Conservation (phyloP, 2,113 vertebrate genomes). For the Chlamydotis undulata region DNA sequence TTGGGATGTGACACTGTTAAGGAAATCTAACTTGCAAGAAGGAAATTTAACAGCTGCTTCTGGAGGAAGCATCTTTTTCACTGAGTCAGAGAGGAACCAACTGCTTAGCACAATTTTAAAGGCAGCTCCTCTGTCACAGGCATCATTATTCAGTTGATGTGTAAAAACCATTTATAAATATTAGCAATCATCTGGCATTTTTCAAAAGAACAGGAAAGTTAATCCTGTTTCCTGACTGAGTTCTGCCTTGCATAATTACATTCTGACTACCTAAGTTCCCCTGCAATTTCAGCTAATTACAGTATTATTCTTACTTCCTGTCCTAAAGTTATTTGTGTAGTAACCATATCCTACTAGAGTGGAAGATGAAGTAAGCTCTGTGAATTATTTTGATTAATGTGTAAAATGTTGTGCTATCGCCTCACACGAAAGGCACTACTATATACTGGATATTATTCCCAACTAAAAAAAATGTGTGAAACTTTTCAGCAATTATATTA, state of each 20-base stretch:
- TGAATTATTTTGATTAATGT: conserved; percentile 52
- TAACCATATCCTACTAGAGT: conserved; percentile 49
- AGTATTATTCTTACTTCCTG: conserved; percentile 70
- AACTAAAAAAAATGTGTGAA: conserved; percentile 26
- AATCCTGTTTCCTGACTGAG: conserved; percentile 62
- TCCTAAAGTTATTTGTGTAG: conserved; percentile 62
- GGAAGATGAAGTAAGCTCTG: conserved; percentile 52
- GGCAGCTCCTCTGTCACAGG: conserved; percentile 19
- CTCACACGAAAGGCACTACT: neutral
- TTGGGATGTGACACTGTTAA: neutral
- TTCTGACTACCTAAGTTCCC: conserved; percentile 62
- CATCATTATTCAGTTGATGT: conserved; percentile 39
- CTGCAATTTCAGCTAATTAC: conserved; percentile 66
- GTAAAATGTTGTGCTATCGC: conserved; percentile 26
- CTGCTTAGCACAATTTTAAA: conserved; percentile 34
- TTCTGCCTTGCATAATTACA: conserved; percentile 56
- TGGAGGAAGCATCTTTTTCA: conserved; percentile 61
- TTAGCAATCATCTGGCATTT: conserved; percentile 65
- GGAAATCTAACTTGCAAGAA: conserved; percentile 22
- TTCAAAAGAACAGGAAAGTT: conserved; percentile 62
- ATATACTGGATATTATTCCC: neutral
- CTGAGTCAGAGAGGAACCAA: conserved; percentile 54
- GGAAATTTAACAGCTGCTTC: conserved; percentile 55
- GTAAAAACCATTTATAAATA: conserved; percentile 65
- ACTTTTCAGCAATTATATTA: conserved; percentile 44